These are phyloP conservation scores for Acromyrmex heyeri DNA, from an alignment of 1,140 invertebrate genomes.

Conservation along the genomic window DNA sequence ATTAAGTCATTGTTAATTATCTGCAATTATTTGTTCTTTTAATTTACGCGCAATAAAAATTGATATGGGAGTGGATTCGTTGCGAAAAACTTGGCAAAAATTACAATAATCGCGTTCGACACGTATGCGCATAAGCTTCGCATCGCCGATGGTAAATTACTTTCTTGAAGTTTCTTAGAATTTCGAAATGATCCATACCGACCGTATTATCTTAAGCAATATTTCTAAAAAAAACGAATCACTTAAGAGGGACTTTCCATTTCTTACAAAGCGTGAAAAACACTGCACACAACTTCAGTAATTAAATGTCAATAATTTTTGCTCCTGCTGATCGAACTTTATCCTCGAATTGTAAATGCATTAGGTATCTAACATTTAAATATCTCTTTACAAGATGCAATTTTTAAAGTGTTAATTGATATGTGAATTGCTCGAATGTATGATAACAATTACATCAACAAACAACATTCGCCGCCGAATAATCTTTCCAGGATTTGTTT, in stretches of 20 bases:
- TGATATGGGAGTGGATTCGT: background rate
- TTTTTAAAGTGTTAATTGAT: background rate
- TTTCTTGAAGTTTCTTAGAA: conserved; percentile 44
- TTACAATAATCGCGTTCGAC: background rate
- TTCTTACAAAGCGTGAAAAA: conserved; percentile 33
- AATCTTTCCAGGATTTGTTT: background rate
- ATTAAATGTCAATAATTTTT: conserved; percentile 37
- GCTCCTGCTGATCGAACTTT: background rate
- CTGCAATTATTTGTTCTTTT: background rate
- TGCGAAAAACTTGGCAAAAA: conserved; percentile 14
- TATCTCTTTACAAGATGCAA: background rate
- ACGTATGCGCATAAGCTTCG: background rate
- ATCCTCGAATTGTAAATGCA: background rate
- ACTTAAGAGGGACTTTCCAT: conserved; percentile 39
- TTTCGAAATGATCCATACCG: conserved; percentile 36
- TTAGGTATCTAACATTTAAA: no score
- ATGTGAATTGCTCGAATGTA: background rate
- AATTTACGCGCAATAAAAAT: background rate
- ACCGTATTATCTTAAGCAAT: conserved; percentile 43
- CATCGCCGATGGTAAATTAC: background rate
- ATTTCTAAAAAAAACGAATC: conserved; percentile 25
- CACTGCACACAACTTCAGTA: conserved; percentile 10
- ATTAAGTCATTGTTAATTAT: background rate
- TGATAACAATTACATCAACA: background rate
- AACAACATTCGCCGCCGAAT: background rate